Conservation (phyloP, 2,888 invertebrate species). For the Metacarcinus magister region DNA sequence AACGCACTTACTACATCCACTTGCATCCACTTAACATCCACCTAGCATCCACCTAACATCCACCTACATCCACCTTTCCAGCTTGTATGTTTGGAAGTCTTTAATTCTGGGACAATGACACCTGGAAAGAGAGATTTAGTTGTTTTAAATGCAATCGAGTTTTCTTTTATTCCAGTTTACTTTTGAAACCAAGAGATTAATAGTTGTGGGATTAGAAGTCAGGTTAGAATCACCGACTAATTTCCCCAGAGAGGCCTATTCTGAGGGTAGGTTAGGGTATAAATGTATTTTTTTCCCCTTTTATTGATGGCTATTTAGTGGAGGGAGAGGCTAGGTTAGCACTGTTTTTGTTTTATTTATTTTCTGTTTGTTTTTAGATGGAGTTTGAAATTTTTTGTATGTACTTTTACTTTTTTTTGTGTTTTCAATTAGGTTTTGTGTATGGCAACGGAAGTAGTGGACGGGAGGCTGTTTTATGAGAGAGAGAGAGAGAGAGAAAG, state of each 20-base stretch:
- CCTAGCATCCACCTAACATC: no score
- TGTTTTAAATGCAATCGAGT: neutral
- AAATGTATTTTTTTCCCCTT: neutral
- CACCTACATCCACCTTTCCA: no score
- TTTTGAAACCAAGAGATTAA: neutral
- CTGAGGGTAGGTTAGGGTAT: neutral
- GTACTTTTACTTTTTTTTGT: neutral
- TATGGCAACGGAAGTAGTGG: no score
- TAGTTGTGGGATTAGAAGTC: neutral
- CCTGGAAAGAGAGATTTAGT: neutral
- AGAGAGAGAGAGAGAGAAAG: no score
- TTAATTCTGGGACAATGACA: no score
- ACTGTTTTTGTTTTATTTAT: neutral
- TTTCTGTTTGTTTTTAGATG: neutral
- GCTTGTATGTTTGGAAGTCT: no score
- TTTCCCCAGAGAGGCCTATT: slow-evolving; percentile 10
- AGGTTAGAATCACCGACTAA: neutral
- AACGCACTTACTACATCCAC: no score
- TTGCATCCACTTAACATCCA: no score
- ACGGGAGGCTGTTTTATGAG: no score
- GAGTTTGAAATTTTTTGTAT: neutral
- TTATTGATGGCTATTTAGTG: neutral
- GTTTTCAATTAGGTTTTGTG: no score
- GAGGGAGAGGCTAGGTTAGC: neutral
- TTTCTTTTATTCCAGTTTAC: neutral